A percentile compares a stretch with the other conserved stretches of the same genome.
Conservation (phyloP, 2,113 vertebrate genomes). For the Synchiropus splendidus region DNA sequence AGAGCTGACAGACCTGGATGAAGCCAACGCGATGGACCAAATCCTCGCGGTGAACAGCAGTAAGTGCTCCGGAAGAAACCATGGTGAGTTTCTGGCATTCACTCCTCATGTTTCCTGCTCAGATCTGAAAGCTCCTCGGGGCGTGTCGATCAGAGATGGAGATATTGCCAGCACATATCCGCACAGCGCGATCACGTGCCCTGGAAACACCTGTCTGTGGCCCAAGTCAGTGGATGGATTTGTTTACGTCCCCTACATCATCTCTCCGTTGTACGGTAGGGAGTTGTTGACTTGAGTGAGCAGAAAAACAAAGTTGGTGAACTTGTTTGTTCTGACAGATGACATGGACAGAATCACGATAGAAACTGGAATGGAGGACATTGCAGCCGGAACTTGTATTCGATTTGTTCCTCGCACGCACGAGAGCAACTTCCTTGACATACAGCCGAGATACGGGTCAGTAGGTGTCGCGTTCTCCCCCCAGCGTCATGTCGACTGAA, state of each 20-base stretch:
- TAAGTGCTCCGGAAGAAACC: conserved; percentile 29
- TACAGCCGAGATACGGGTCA: conserved; percentile 66
- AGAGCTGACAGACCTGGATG: conserved; percentile 34
- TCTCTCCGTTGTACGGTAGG: conserved; percentile 57
- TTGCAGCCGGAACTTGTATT: conserved; percentile 57
- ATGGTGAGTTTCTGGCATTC: no score
- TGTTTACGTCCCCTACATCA: conserved; percentile 56
- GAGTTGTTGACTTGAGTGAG: conserved; percentile 1
- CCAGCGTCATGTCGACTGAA: neutral
- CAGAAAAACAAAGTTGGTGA: neutral
- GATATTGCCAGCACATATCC: conserved; percentile 46
- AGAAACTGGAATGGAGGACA: conserved; percentile 69
- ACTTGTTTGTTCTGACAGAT: conserved; percentile 28
- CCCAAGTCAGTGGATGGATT: conserved; percentile 62
- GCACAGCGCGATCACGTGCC: conserved; percentile 54
- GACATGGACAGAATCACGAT: conserved; percentile 71
- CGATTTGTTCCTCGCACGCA: conserved; percentile 69
- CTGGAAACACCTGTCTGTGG: conserved; percentile 57
- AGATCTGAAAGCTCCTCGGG: conserved; percentile 40
- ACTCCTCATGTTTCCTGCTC: neutral
- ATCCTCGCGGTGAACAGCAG: conserved; percentile 59
- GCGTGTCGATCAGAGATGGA: conserved; percentile 50
- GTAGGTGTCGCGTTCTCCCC: conserved; percentile 3
- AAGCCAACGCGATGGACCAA: conserved; percentile 65
- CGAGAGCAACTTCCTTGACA: conserved; percentile 59